Conservation (phyloP, 2,888 invertebrate species). For the Sesia apiformis region DNA sequence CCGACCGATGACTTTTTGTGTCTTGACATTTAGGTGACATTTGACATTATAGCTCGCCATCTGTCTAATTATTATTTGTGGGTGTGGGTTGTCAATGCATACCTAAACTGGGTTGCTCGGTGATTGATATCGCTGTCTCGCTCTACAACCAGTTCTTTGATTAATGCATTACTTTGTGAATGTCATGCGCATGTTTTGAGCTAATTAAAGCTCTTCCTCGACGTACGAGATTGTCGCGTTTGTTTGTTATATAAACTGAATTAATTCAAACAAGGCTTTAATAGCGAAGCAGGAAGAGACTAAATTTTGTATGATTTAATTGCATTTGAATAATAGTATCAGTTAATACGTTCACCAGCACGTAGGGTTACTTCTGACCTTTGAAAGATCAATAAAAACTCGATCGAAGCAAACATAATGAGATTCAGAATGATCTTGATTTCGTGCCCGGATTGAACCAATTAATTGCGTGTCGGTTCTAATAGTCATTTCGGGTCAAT, state of each 20-base stretch:
- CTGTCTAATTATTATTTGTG: slow-evolving; percentile 62
- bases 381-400: background rate
- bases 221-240: slow-evolving; percentile 7
- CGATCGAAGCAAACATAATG: background rate
- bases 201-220: slow-evolving; percentile 54
- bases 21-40: slow-evolving; percentile 62
- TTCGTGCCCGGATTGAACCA: background rate
- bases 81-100: slow-evolving; percentile 60
- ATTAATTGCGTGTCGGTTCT: background rate
- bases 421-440: background rate
- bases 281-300: background rate
- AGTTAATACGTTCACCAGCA: too few relatives aligned
- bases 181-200: slow-evolving; percentile 39
- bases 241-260: background rate
- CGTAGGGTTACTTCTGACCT: too few relatives aligned
- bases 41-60: slow-evolving; percentile 60
- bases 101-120: slow-evolving; percentile 37
- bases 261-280: background rate
- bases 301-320: background rate
- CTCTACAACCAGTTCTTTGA: slow-evolving; percentile 38
- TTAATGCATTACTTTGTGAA: slow-evolving; percentile 45
- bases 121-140: slow-evolving; percentile 37
- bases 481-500: background rate
- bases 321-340: too few relatives aligned
- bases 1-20: slow-evolving; percentile 46